Percentiles rank a stretch among this genome's conserved stretches.
Evolutionary conservation across 1,140 invertebrate genomes (phyloP).

Genomic region (Drosophila subpulchrella): DNA sequence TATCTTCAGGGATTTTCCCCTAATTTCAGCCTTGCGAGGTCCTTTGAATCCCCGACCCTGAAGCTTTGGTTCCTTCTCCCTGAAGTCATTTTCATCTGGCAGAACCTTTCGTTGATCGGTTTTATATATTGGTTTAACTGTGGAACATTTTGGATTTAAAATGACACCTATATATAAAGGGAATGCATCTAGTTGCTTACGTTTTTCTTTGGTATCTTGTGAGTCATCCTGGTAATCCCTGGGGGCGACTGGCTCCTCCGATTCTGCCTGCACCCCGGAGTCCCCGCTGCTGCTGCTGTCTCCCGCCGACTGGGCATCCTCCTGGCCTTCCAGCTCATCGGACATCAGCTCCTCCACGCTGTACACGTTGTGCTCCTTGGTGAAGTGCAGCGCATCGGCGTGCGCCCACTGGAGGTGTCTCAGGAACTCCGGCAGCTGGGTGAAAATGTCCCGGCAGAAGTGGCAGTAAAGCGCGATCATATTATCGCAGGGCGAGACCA

Average conservation of each 20-base stretch:
- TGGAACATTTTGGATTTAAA: background rate
- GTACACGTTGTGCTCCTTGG: slow-evolving; percentile 48
- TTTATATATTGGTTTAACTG: background rate
- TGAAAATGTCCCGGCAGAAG: slow-evolving; percentile 58
- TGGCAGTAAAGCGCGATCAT: slow-evolving; percentile 57
- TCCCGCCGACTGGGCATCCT: slow-evolving; percentile 1
- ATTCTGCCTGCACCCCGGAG: background rate
- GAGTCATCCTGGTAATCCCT: too few relatives aligned
- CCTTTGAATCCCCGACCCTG: background rate
- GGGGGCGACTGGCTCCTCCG: background rate
- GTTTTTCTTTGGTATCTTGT: background rate
- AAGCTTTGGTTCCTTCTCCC: background rate
- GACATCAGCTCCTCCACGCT: slow-evolving; percentile 56
- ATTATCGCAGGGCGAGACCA: slow-evolving; percentile 60
- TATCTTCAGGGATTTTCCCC: slow-evolving; percentile 5
- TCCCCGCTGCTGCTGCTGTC: slow-evolving; percentile 5
- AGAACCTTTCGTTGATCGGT: background rate
- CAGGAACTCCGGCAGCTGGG: slow-evolving; percentile 47
- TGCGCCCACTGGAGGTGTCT: slow-evolving; percentile 61
- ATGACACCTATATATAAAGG: too few relatives aligned
- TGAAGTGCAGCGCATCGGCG: slow-evolving; percentile 43
- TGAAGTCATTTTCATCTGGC: background rate
- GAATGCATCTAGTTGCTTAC: background rate
- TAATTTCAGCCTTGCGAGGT: background rate
- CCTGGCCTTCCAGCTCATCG: slow-evolving; percentile 7